These are phyloP conservation scores for Drosophila aldrichi DNA, from an alignment of 2,888 invertebrate genomes.

Conservation along the genomic window DNA sequence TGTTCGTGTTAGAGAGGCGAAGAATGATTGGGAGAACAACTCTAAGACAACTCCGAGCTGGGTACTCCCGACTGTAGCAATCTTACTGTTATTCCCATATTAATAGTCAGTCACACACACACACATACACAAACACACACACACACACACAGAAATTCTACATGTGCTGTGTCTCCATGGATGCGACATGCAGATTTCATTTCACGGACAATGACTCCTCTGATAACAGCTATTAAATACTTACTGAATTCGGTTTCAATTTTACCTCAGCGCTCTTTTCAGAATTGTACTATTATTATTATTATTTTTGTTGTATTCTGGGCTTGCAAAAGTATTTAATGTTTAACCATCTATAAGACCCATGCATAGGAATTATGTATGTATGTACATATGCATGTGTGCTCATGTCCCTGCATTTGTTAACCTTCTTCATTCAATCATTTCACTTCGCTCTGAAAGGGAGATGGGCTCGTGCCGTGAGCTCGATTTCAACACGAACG, in stretches of 20 bases:
- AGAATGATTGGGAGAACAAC: too few relatives aligned
- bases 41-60: too few relatives aligned
- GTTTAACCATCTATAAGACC: conserved; percentile 23
- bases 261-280: neutral
- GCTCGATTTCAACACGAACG: neutral
- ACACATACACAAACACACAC: too few relatives aligned
- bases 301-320: neutral
- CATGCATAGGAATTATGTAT: neutral
- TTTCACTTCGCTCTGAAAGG: too few relatives aligned
- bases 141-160: too few relatives aligned
- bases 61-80: too few relatives aligned
- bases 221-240: conserved; percentile 29
- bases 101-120: too few relatives aligned
- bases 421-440: neutral
- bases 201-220: conserved; percentile 32
- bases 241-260: conserved; percentile 9
- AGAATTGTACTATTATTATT: neutral
- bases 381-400: neutral
- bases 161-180: too few relatives aligned
- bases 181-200: conserved; percentile 8
- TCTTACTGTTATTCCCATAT: too few relatives aligned
- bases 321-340: conserved; percentile 7
- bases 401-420: conserved; percentile 1
- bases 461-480: neutral
- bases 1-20: too few relatives aligned